These are phyloP conservation scores for Heliopora coerulea DNA, from an alignment of 92 coral and sea anemone genomes.

Conservation along the genomic window DNA sequence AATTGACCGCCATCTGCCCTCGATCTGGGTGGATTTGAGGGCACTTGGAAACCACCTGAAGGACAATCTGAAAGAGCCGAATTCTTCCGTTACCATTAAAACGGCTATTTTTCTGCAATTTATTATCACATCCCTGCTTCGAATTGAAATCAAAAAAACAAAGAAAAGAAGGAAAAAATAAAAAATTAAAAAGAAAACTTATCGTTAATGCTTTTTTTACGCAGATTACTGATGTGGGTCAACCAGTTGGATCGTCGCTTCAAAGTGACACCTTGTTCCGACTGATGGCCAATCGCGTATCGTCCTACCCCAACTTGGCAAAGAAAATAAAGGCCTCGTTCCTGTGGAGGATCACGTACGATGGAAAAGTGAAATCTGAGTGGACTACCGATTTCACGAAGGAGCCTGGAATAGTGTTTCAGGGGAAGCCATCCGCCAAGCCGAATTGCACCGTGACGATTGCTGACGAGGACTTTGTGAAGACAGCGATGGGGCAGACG, in stretches of 20 bases:
- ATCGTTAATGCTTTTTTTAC: background rate
- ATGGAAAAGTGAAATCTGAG: slow-evolving; percentile 30
- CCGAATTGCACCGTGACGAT: slow-evolving; percentile 33
- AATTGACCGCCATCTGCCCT: too few species aligned
- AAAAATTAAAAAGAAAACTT: too few species aligned
- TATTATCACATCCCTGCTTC: too few species aligned
- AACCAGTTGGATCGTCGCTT: slow-evolving; percentile 3
- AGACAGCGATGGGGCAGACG: slow-evolving; percentile 33
- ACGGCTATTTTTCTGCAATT: too few species aligned
- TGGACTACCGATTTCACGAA: slow-evolving; percentile 31
- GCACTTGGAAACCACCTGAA: too few species aligned
- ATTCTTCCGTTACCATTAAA: too few species aligned
- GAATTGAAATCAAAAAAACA: too few species aligned
- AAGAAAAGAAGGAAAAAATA: too few species aligned
- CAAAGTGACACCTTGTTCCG: slow-evolving; percentile 36
- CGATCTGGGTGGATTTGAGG: too few species aligned
- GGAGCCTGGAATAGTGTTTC: slow-evolving; percentile 37
- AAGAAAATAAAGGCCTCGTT: slow-evolving; percentile 38
- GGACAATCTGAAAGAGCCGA: too few species aligned
- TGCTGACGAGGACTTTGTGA: slow-evolving; percentile 32
- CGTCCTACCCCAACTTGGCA: slow-evolving; percentile 27
- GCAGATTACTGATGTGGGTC: background rate
- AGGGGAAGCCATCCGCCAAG: slow-evolving; percentile 29
- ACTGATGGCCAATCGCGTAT: slow-evolving; percentile 26
- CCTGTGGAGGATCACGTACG: slow-evolving; percentile 29